Evolutionary conservation across 2,113 vertebrate species (phyloP).

Genomic region (Xiphias gladius): DNA sequence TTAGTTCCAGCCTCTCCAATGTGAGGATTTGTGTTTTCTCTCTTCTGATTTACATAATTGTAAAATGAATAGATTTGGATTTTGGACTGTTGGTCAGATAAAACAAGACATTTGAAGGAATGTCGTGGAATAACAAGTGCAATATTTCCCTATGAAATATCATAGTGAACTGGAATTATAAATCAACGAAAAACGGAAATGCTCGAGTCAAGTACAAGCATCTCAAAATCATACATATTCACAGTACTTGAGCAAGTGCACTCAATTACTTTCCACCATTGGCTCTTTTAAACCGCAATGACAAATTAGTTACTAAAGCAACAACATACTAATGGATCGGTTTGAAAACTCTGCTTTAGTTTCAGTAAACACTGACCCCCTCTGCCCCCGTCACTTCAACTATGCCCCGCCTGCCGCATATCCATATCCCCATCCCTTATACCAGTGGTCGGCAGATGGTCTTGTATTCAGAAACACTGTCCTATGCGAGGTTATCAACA

Average conservation of each 20-base stretch:
- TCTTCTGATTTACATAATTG: background rate
- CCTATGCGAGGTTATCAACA: conserved; percentile 31
- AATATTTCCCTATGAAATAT: background rate
- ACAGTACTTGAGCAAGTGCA: no score
- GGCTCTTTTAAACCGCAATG: background rate
- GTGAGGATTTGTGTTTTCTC: background rate
- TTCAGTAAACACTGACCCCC: conserved; percentile 37
- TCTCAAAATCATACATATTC: no score
- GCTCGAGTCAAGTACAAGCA: no score
- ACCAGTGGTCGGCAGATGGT: conserved; percentile 43
- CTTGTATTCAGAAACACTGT: conserved; percentile 7
- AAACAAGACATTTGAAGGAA: background rate
- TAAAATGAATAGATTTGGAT: background rate
- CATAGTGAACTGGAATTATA: no score
- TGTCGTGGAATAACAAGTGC: background rate
- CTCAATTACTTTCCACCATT: background rate
- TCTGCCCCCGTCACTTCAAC: conserved; percentile 48
- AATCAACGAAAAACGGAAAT: no score
- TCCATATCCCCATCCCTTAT: conserved; percentile 10
- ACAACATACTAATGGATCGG: conserved; percentile 19
- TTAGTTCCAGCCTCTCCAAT: background rate
- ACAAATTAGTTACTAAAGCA: conserved; percentile 17
- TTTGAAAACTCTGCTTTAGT: conserved; percentile 4
- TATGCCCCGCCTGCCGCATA: conserved; percentile 35
- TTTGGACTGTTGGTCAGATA: background rate